Evolutionary conservation across 2,888 invertebrate genomes (phyloP).

Genomic region (Cepaea hortensis): DNA sequence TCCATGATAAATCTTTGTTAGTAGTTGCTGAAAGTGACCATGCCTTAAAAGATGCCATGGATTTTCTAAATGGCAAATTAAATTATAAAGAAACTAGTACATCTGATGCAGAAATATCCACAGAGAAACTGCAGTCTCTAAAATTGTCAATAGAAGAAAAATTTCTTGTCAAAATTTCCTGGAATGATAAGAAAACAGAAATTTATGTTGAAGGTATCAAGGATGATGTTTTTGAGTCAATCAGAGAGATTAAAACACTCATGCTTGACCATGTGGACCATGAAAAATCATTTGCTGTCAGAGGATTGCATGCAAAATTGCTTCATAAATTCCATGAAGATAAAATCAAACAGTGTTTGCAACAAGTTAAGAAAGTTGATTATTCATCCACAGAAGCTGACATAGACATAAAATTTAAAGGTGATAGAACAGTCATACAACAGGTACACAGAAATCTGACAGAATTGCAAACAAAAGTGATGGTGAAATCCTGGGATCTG

Average conservation of each 20-base stretch:
- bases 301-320: not conserved
- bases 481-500: conserved; percentile 17
- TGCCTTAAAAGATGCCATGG: conserved; percentile 4
- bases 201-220: conserved; percentile 26
- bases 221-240: conserved; percentile 31
- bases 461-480: not conserved
- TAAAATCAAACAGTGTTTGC: not conserved
- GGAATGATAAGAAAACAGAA: not conserved
- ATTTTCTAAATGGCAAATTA: not conserved
- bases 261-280: not conserved
- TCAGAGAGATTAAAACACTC: not conserved
- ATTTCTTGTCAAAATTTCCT: conserved; percentile 29
- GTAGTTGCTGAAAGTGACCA: conserved; percentile 16
- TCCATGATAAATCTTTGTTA: not conserved
- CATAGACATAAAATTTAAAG: conserved; percentile 6
- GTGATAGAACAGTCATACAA: not conserved
- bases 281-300: conserved; percentile 17
- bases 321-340: not conserved
- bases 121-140: not conserved
- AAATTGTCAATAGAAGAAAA: not conserved
- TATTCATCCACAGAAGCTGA: not conserved
- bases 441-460: not conserved
- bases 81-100: conserved; percentile 11
- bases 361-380: not conserved
- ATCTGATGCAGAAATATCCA: not conserved